A percentile compares a stretch with the other conserved stretches of the same genome.
phyloP scores from a whole-genome alignment of 2,113 vertebrate genomes.

The Melanerpes aurifrons region DNA sequence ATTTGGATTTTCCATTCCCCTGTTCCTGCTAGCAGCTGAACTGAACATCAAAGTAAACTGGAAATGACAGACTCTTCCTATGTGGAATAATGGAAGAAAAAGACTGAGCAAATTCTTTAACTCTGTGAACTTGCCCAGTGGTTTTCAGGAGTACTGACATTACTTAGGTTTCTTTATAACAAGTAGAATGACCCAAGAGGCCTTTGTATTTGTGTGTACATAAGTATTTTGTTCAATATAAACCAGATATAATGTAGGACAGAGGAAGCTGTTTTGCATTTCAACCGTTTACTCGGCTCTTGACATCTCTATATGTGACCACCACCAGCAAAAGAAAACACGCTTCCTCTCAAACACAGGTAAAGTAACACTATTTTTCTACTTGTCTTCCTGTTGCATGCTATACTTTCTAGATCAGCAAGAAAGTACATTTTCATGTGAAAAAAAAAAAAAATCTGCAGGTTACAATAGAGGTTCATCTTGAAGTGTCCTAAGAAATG shows the following conservation, averaged over 20 bases:
- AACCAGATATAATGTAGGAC: background rate
- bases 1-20: rapidly evolving
- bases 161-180: background rate
- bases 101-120: background rate
- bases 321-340: background rate
- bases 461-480: background rate
- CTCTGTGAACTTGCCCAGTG: background rate
- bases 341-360: background rate
- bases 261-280: background rate
- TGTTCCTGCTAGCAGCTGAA: background rate
- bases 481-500: background rate
- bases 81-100: background rate
- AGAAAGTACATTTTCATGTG: background rate
- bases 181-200: background rate
- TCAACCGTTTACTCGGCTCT: background rate
- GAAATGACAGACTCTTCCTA: background rate
- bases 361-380: background rate
- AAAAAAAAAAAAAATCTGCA: background rate
- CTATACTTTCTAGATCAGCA: background rate
- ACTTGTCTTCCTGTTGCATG: background rate
- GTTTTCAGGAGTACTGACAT: background rate
- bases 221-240: background rate
- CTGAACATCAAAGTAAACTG: background rate
- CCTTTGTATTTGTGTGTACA: background rate
- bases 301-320: background rate